Conservation (phyloP, 2,113 vertebrate species). For the Orycteropus afer region DNA sequence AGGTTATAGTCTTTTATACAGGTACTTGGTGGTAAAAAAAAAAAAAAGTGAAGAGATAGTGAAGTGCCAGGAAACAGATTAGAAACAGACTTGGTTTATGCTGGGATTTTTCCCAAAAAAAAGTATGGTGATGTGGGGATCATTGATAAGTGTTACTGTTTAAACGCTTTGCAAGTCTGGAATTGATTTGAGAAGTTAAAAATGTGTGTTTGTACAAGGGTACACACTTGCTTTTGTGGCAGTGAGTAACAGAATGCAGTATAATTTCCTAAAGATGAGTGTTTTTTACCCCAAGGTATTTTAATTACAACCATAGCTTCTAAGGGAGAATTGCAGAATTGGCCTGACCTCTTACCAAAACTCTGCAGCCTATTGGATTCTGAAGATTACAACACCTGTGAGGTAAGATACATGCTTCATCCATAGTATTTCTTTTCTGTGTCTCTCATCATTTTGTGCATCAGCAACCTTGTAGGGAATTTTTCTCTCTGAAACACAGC, state of each 20-base stretch:
- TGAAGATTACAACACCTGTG: slow-evolving; percentile 99
- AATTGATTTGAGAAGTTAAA: neutral
- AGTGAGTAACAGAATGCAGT: neutral
- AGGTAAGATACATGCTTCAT: slow-evolving; percentile 85
- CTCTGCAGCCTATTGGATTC: slow-evolving; percentile 96
- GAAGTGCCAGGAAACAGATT: neutral
- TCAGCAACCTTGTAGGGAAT: neutral
- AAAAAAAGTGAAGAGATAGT: neutral
- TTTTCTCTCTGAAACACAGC: neutral
- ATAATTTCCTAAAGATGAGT: neutral
- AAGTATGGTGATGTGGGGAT: neutral
- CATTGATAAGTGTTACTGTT: neutral
- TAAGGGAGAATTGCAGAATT: slow-evolving; percentile 97
- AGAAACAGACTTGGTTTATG: neutral
- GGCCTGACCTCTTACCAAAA: slow-evolving; percentile 97
- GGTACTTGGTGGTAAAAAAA: neutral
- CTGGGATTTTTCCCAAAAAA: neutral
- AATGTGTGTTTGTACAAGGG: neutral
- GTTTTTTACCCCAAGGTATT: slow-evolving; percentile 90
- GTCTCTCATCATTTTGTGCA: neutral
- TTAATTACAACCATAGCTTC: slow-evolving; percentile 99
- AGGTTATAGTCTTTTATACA: neutral
- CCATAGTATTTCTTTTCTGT: neutral
- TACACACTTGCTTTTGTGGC: neutral
- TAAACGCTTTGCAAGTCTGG: neutral